Conservation (phyloP, 2,888 invertebrate species). For the Athalia cordata region DNA sequence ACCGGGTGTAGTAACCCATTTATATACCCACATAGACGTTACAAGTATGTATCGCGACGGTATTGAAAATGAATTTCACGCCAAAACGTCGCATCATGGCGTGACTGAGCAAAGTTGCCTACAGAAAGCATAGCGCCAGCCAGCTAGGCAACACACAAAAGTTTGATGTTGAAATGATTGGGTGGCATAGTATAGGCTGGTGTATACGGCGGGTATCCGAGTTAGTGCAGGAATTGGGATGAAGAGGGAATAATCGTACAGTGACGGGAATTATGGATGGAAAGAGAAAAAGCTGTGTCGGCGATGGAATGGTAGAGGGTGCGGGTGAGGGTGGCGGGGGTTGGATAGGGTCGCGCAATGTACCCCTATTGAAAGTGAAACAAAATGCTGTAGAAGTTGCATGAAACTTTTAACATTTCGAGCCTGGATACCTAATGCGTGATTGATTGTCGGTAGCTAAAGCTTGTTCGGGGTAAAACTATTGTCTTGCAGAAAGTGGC, state of each 20-base stretch:
- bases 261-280: neutral
- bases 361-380: slow-evolving; percentile 44
- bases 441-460: slow-evolving; percentile 41
- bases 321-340: slow-evolving; percentile 35
- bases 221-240: neutral
- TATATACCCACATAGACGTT: neutral
- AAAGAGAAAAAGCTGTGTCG: slow-evolving; percentile 6
- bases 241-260: slow-evolving; percentile 44
- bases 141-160: slow-evolving; percentile 45
- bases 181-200: slow-evolving; percentile 49
- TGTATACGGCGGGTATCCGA: neutral
- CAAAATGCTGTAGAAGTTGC: slow-evolving; percentile 46
- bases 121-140: neutral
- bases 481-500: slow-evolving; percentile 37
- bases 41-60: slow-evolving; percentile 26
- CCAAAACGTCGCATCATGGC: slow-evolving; percentile 64
- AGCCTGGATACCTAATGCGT: slow-evolving; percentile 45
- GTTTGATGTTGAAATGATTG: slow-evolving; percentile 70
- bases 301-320: slow-evolving; percentile 8
- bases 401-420: slow-evolving; percentile 45
- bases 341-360: slow-evolving; percentile 49
- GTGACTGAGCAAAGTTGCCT: slow-evolving; percentile 57
- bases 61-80: slow-evolving; percentile 65
- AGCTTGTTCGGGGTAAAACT: slow-evolving; percentile 21
- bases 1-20: neutral